phyloP scores from a whole-genome alignment of 2,113 vertebrate species.

The Synchiropus splendidus region DNA sequence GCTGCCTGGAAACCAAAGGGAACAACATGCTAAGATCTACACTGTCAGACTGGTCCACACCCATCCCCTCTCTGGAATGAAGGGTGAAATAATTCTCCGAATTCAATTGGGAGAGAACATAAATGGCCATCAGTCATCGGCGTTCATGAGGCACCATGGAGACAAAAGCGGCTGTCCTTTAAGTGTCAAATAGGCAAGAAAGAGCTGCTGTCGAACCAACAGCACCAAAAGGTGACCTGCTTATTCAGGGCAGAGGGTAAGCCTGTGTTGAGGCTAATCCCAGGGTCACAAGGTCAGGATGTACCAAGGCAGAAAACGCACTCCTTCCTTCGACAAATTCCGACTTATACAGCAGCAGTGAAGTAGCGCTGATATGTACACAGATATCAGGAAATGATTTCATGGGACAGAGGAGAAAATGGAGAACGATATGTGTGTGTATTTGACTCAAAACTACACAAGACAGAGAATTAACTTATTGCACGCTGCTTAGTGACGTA shows the following conservation, averaged over 20 bases:
- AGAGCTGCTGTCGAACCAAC: slow-evolving; percentile 25
- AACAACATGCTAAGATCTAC: no score
- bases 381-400: no score
- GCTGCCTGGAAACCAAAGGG: no score
- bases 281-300: slow-evolving; percentile 31
- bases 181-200: slow-evolving; percentile 8
- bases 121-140: slow-evolving; percentile 7
- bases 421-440: background rate
- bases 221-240: slow-evolving; percentile 22
- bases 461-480: no score
- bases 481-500: slow-evolving; percentile 25
- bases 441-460: background rate
- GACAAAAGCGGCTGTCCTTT: slow-evolving; percentile 21
- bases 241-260: slow-evolving; percentile 17
- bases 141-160: background rate
- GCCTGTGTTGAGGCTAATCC: slow-evolving; percentile 27
- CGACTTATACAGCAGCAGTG: background rate
- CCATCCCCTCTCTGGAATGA: no score
- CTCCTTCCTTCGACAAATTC: slow-evolving; percentile 17
- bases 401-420: no score
- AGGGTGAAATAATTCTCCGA: background rate
- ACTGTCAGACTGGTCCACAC: no score
- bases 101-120: slow-evolving; percentile 8
- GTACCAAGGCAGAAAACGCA: slow-evolving; percentile 28
- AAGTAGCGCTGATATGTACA: background rate